A percentile compares a stretch with the other conserved stretches of the same genome.
phyloP scores from a whole-genome alignment of 2,797 vertebrate genomes.

The Dendrocincla tyrannina region DNA sequence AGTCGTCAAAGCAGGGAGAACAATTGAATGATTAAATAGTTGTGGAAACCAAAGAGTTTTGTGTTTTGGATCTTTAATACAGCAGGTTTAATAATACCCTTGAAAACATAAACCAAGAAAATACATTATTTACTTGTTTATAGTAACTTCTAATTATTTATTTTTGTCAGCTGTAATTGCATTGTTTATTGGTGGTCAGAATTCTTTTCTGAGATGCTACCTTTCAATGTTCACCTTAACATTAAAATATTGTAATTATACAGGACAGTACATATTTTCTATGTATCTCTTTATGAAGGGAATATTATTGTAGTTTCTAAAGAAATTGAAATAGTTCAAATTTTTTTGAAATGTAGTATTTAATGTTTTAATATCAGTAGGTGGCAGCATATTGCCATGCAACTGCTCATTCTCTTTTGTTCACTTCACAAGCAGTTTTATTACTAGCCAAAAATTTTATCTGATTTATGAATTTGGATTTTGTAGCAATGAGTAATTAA shows the following conservation, averaged over 20 bases:
- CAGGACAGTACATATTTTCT: background rate
- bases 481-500: background rate
- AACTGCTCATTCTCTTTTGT: background rate
- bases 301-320: background rate
- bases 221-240: background rate
- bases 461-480: background rate
- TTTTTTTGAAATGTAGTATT: background rate
- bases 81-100: background rate
- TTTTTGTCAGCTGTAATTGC: background rate
- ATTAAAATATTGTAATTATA: background rate
- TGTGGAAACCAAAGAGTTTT: background rate
- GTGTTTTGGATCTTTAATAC: background rate
- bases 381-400: constrained; percentile 57
- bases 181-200: background rate
- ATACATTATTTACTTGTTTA: background rate
- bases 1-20: background rate
- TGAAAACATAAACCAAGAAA: background rate
- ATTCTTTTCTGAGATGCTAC: background rate
- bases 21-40: background rate
- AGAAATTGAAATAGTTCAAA: background rate
- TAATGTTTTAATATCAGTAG: constrained; percentile 33
- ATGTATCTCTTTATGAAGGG: background rate
- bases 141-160: background rate
- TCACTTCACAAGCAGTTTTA: background rate
- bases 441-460: background rate